Percentiles rank a stretch among this genome's conserved stretches.
Conservation (phyloP, 2,888 invertebrate genomes). For the Cephus runcator region DNA sequence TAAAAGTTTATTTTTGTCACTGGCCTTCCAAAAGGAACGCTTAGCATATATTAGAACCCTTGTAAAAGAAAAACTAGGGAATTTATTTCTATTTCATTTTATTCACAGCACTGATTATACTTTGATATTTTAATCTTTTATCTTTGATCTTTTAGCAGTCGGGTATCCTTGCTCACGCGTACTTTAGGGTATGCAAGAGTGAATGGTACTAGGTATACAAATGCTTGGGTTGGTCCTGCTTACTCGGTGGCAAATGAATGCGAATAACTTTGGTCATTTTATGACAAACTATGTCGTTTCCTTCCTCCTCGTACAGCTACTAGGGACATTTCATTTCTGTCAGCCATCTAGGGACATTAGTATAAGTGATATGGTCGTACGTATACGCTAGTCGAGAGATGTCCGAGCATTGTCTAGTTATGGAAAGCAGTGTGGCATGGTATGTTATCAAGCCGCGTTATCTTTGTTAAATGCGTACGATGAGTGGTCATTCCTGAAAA, state of each 20-base stretch:
- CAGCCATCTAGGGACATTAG: conserved; percentile 6
- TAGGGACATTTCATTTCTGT: conserved; percentile 7
- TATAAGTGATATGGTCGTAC: not conserved
- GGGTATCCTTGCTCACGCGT: not conserved
- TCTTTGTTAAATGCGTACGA: no score
- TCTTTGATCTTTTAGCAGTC: not conserved
- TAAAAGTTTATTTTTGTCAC: no score
- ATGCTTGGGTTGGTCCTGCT: not conserved
- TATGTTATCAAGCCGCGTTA: no score
- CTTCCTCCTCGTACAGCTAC: not conserved
- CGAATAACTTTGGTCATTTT: conserved; percentile 13
- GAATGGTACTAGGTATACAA: not conserved
- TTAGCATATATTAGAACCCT: no score
- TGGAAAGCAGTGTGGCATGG: no score
- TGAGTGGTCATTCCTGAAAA: no score
- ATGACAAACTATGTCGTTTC: conserved; percentile 6
- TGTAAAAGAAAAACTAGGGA: no score
- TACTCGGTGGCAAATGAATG: not conserved
- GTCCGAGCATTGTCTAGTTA: no score
- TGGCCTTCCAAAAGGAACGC: no score
- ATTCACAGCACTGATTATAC: no score
- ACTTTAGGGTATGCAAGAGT: not conserved
- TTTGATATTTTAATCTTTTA: not conserved
- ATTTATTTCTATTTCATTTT: no score
- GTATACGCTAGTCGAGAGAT: no score